Base-by-base conservation (phyloP, 2,113 vertebrate species). In the Salvelinus namaycush region DNA sequence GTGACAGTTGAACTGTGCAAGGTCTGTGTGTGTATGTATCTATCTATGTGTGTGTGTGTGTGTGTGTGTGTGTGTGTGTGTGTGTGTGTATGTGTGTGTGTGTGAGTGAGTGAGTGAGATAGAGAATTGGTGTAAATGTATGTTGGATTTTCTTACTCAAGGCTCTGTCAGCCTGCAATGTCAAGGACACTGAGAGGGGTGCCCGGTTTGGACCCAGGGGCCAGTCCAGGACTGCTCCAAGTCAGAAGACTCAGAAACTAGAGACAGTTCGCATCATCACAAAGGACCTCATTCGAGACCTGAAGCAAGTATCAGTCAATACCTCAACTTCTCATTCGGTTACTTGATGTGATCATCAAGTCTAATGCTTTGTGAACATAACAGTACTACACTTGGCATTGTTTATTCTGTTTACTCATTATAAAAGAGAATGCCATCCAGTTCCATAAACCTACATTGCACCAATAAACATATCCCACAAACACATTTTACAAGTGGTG, bases 251-350 rank as follows among this genome's bases (percentile, higher is more conserved):
- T 0, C 82, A 69, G 64, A 93, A 93, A 13, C 84, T 82, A 0
- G 73, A 93, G 77, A 95, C 87, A 5, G 31, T 95, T 78, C 93
- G 87, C 5, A 75, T 98, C 44, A 88, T 98, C 87, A 94, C 93
- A 66, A 93, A 93, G 76, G 95, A 97, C 89, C 85, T 95, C 0
- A 88, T 97, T 79, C 93, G 94, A 11, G 89, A 93, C 2, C 88
- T 98, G 4, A 73, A 95, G 97, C 95, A 86, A 92, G 89, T 76
- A 2, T 26, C 11, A 18, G 51, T 54, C 16, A 14, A 51, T 51
- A 51, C 12, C 49, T 51, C 14, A 51, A 54, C 16, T 54, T 54
- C 51, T 54, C 16, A 54, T 54, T 54, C 1, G 12, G 16, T 54
- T 54, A 54, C 16, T 80, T 18, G n/a, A 54, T 54, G 51, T 54